Base-by-base conservation (phyloP, 2,797 vertebrate genomes). In the Fundulus diaphanus region DNA sequence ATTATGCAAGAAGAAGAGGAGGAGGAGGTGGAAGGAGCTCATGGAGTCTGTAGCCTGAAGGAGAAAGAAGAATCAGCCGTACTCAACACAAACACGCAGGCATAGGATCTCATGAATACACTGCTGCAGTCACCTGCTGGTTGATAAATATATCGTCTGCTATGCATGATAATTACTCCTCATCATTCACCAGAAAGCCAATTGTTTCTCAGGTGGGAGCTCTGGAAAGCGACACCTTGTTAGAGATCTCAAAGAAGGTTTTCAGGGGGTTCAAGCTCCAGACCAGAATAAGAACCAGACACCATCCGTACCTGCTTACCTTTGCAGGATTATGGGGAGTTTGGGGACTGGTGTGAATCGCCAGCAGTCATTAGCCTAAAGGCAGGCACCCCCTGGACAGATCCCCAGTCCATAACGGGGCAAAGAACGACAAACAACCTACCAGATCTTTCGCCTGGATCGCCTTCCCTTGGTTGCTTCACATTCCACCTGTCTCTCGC, bases 1-100 rank as follows among this genome's bases (percentile, higher is more conserved):
- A 85, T 90, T 88, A 88, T 83, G 80, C 82, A 82, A 80, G 79
- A 82, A 68, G 66, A 84, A 75, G n/a, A n/a, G n/a, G 31, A 84
- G 77, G 31, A 54, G 63, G 48, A 52, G 67, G 82, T 80, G 73
- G 75, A 85, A 51, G 73, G 40, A 80, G 66, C 42, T 88, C 80
- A 73, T 77, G 73, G 76, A 82, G 77, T 71, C 73, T 73, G 67
- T 63, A 71, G 81, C 88, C 83, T 61, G 69, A 77, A 86, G 84
- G 78, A 87, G 77, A 77, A 65, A 3, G 61, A 76, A 61, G 52
- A 80, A 79, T 78, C 77, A 70, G 61, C 8, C 13, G 2, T 69
- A 78, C 73, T 81, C 77, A 79, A 79, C 80, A 74, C 61, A 40
- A 71, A 87, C 33, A 74, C 31, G 0, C 67, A 79, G 61, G 65